Evolutionary conservation across 2,888 invertebrate genomes (phyloP).

Genomic region (Caradrina clavipalpis): DNA sequence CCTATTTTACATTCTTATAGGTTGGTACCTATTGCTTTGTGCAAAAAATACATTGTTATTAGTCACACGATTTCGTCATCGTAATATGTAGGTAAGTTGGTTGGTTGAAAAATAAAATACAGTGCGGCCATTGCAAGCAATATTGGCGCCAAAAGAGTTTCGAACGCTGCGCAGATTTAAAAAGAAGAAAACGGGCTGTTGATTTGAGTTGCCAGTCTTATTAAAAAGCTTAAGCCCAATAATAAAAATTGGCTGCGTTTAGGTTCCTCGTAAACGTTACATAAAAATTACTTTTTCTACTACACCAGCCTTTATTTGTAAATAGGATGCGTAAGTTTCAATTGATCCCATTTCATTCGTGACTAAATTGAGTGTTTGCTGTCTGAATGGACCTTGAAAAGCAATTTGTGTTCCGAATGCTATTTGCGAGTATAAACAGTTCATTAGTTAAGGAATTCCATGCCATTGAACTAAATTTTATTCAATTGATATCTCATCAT

Average conservation of each 20-base stretch:
- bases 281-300: neutral
- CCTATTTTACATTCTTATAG: conserved; percentile 10
- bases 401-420: conserved; percentile 39
- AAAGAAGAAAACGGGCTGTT: neutral
- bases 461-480: conserved; percentile 41
- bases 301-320: neutral
- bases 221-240: neutral
- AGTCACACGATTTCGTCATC: conserved; percentile 34
- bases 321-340: neutral
- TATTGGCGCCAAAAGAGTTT: conserved; percentile 1
- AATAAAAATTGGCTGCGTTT: neutral
- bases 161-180: neutral
- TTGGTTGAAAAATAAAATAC: conserved; percentile 18
- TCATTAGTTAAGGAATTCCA: conserved; percentile 38
- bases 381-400: conserved; percentile 41
- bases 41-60: conserved; percentile 35
- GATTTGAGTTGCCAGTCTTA: neutral
- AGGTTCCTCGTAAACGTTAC: neutral
- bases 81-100: conserved; percentile 1
- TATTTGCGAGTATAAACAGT: conserved; percentile 44
- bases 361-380: conserved; percentile 24
- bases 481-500: conserved; percentile 26
- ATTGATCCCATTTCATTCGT: conserved; percentile 27
- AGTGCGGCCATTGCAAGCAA: conserved; percentile 1
- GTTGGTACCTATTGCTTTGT: conserved; percentile 32